A percentile compares a stretch with the other conserved stretches of the same genome.
Evolutionary conservation across 2,888 invertebrate species (phyloP).

Genomic region (Acheta domesticus): DNA sequence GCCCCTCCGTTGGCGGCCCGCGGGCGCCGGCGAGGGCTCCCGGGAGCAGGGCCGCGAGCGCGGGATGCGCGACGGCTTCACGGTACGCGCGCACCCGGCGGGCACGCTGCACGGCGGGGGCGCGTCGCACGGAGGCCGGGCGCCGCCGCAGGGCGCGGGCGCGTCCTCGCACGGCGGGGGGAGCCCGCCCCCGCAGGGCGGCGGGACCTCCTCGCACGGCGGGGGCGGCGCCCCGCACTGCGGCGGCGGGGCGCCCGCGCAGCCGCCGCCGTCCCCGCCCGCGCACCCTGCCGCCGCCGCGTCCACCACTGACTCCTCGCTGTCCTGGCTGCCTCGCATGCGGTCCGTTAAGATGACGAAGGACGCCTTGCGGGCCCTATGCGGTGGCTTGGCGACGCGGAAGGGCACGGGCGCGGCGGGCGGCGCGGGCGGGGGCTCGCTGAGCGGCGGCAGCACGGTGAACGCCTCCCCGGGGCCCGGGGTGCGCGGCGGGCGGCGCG

Average conservation of each 20-base stretch:
- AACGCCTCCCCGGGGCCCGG: not conserved
- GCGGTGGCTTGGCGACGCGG: not conserved
- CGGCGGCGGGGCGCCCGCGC: not conserved
- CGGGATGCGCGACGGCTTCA: not conserved
- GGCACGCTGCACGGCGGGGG: not conserved
- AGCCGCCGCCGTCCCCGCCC: not conserved
- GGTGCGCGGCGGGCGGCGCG: not conserved
- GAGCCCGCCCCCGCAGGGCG: not conserved
- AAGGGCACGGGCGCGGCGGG: not conserved
- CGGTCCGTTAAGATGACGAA: constrained; percentile 18
- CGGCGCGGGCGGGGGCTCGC: not conserved
- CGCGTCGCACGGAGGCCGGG: not conserved
- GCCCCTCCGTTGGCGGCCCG: not conserved
- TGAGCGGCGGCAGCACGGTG: not conserved
- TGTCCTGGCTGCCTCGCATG: not conserved
- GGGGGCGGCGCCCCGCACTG: not conserved
- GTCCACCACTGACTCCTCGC: not conserved
- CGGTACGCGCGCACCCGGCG: not conserved
- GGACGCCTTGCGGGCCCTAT: constrained; percentile 9
- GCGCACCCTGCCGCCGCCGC: not conserved
- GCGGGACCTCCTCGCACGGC: not conserved
- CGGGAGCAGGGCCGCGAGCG: not conserved
- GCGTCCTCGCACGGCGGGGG: not conserved
- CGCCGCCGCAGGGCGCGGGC: not conserved
- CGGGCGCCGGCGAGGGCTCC: not conserved